These are phyloP conservation scores for Spicauda simplicius DNA, from an alignment of 2,888 invertebrate genomes.

Conservation along the genomic window DNA sequence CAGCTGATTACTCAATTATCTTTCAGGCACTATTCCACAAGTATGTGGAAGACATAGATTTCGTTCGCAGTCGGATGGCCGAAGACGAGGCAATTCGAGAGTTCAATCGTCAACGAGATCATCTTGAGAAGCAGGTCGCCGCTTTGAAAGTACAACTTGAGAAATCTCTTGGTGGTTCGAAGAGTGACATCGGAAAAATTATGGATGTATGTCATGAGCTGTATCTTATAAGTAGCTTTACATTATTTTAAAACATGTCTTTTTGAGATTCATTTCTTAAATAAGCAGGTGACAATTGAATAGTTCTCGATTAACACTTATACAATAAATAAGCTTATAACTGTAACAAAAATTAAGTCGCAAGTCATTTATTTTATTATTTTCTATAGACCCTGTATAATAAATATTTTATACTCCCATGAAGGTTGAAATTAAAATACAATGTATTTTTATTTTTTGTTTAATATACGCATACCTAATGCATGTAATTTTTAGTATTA, in stretches of 20 bases:
- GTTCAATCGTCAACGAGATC: conserved; percentile 92
- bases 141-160: conserved; percentile 64
- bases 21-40: conserved; percentile 87
- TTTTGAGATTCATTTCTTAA: too few species aligned
- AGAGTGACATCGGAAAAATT: conserved; percentile 86
- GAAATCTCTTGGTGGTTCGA: conserved; percentile 71
- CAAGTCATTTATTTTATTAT: too few species aligned
- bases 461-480: too few species aligned
- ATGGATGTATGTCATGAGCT: conserved; percentile 82
- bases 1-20: neutral
- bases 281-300: too few species aligned
- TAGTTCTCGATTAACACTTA: too few species aligned
- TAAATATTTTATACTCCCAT: too few species aligned
- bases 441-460: too few species aligned
- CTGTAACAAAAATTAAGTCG: too few species aligned
- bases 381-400: too few species aligned
- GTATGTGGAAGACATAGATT: conserved; percentile 89
- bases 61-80: conserved; percentile 87
- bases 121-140: conserved; percentile 88
- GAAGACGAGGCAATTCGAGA: conserved; percentile 90
- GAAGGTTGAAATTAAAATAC: too few species aligned
- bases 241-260: too few species aligned
- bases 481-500: neutral
- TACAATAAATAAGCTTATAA: too few species aligned
- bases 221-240: neutral